Base-by-base conservation (phyloP, 1,140 invertebrate genomes). In the Drosophila burlai region DNA sequence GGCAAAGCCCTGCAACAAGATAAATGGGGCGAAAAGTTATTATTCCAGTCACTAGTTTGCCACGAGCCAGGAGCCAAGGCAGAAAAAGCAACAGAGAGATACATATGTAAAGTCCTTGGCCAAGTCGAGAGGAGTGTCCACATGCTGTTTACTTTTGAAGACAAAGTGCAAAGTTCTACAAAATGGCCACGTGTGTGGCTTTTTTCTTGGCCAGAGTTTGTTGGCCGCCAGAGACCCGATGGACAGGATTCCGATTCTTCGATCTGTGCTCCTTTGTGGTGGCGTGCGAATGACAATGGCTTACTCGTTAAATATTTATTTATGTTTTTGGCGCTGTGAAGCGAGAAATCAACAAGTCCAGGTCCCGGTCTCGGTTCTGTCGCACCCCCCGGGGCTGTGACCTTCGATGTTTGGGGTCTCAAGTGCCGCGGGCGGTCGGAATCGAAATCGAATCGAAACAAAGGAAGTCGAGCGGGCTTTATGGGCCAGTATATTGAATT, bases 241-340 rank as follows among this genome's bases (percentile, higher is more conserved):
- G 45, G 40, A 29, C 42, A 34, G 60, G 31, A 49, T 34, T 49
- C 11, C 67, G 52, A 50, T 66, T 46, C 45, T 40, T 74, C 52
- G 59, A 55, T 64, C 38, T 65, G 31, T 4, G 38, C 50, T 52
- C 34, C 49, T 52, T 66, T 61, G 63, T 76, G 75, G 62, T 34
- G 46, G 49, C 63, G 52, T 78, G 58, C 58, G 24, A 40, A 36
- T 78, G 77, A 73, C 73, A 77, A 73, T 69, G 73, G 55, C 55
- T 73, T 47, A 38, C 54, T 77, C 64, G 80, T 85, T 77, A 77
- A 84, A 77, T 81, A 84, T 81, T 84, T 84, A 84, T 84, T 84
- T 80, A 76, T 77, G 76, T 76, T 76, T 61, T 57, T 78, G 54
- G 52, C 76, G 66, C 66, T 79, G 34, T 16, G 67, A 71, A 78